phyloP scores from a whole-genome alignment of 1,140 invertebrate species.

The Piezodorus guildinii region DNA sequence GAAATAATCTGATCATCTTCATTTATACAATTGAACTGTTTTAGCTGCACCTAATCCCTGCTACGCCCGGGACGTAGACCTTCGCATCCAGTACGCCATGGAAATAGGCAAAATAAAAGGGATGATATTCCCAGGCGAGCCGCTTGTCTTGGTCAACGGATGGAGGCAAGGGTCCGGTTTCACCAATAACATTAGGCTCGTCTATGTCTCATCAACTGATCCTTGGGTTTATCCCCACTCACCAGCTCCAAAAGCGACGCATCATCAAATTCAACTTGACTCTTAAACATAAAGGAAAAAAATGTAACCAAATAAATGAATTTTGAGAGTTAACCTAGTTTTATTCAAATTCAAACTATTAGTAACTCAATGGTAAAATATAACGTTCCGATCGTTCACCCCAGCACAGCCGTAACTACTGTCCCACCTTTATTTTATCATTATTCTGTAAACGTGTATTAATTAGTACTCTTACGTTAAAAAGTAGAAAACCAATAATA shows the following conservation, averaged over 20 bases:
- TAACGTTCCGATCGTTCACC: no score
- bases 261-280: neutral
- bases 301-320: neutral
- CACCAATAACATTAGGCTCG: slow-evolving; percentile 66
- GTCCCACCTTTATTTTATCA: no score
- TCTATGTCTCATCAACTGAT: slow-evolving; percentile 37
- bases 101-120: slow-evolving; percentile 47
- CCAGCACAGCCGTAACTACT: no score
- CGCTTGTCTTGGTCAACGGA: slow-evolving; percentile 59
- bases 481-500: no score
- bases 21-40: no score
- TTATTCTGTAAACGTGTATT: no score
- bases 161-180: slow-evolving; percentile 61
- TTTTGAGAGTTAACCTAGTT: no score
- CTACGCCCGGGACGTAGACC: slow-evolving; percentile 60
- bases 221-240: slow-evolving; percentile 23
- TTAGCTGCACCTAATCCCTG: slow-evolving; percentile 32
- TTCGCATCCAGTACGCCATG: slow-evolving; percentile 52
- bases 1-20: neutral
- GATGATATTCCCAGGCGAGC: slow-evolving; percentile 54
- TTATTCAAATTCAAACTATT: no score
- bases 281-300: no score
- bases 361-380: no score
- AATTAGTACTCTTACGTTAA: no score
- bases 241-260: neutral